These are phyloP conservation scores for Sebastes hopkinsi DNA, from an alignment of 2,797 vertebrate species.

Conservation along the genomic window DNA sequence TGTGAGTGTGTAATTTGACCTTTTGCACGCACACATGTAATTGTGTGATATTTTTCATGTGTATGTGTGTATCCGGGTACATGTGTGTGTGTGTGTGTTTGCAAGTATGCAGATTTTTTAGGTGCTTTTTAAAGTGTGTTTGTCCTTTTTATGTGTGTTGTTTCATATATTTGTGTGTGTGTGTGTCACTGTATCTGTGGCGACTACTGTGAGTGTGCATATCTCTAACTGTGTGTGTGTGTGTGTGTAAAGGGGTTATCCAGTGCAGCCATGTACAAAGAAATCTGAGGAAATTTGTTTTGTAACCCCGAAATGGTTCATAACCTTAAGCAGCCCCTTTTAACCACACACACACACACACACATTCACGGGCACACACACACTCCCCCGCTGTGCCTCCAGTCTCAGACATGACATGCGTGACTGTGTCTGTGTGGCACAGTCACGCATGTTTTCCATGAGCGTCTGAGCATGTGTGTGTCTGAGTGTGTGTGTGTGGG, in stretches of 20 bases:
- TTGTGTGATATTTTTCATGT: not conserved
- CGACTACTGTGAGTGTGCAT: not conserved
- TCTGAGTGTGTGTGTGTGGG: too few relatives aligned
- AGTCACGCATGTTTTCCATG: slow-evolving; percentile 67
- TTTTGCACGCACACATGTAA: slow-evolving; percentile 5
- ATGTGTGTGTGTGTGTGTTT: not conserved
- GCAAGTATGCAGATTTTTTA: not conserved
- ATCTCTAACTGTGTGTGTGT: not conserved
- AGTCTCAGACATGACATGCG: slow-evolving; percentile 70
- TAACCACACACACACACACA: slow-evolving; percentile 14
- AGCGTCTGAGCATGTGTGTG: slow-evolving; percentile 51
- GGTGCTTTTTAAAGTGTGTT: not conserved
- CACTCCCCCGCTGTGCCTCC: slow-evolving; percentile 33
- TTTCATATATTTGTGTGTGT: not conserved
- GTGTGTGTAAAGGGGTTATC: not conserved
- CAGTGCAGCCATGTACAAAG: not conserved
- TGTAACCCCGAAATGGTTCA: slow-evolving; percentile 46
- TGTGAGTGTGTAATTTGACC: slow-evolving; percentile 36
- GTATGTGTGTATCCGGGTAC: not conserved
- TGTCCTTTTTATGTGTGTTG: not conserved
- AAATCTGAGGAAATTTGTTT: slow-evolving; percentile 36
- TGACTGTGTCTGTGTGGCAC: slow-evolving; percentile 61
- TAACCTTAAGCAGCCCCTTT: slow-evolving; percentile 54
- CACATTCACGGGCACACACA: slow-evolving; percentile 13
- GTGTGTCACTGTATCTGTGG: not conserved